Base-by-base conservation (phyloP, 2,888 invertebrate species). In the Scaptomyza reducta region DNA sequence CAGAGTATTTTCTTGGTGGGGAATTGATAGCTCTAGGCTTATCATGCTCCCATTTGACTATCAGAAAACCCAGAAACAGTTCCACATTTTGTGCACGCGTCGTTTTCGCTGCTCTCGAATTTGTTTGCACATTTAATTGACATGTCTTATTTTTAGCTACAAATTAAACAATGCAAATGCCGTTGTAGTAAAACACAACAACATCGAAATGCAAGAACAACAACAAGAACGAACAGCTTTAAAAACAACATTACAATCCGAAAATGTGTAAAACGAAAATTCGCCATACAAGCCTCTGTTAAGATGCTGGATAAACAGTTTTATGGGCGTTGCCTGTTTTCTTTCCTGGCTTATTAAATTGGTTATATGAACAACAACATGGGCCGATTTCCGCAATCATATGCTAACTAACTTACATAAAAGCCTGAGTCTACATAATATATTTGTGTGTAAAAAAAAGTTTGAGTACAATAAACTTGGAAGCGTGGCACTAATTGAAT, bases 121-220 rank as follows among this genome's bases (percentile, higher is more conserved):
- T 51, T 85, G 69, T 82, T 82, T 85, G 56, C 73, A 58, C 75
- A 69, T 70, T 79, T 69, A 76, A 82, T 86, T 82, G 69, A 78
- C 80, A 54, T 57, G 35, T 67, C 69, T 66, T 86, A 82, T 86
- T 83, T 82, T 85, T 73, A 78, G 77, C 53, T 25, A 45, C 69
- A 79, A 65, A 61, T 77, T 65, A 68, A 77, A 81, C 74, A 74
- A 61, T 66, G 64, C 56, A 83, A 68, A 84, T 60, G 57, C 57
- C 29, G 57, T 35, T 44, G 49, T 61, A 66, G 45, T 63, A 70
- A 65, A 58, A 41, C 27, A 31, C 53, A 54, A 42, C 45, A 65
- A 44, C 53, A 56, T 29, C 18, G 44, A 55, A 57, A 50, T 66
- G 33, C 50, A 61, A 56, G 25, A 55, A 38, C 13, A 50, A 44